These are phyloP conservation scores for Euplexia lucipara DNA, from an alignment of 2,888 invertebrate genomes.

Conservation along the genomic window DNA sequence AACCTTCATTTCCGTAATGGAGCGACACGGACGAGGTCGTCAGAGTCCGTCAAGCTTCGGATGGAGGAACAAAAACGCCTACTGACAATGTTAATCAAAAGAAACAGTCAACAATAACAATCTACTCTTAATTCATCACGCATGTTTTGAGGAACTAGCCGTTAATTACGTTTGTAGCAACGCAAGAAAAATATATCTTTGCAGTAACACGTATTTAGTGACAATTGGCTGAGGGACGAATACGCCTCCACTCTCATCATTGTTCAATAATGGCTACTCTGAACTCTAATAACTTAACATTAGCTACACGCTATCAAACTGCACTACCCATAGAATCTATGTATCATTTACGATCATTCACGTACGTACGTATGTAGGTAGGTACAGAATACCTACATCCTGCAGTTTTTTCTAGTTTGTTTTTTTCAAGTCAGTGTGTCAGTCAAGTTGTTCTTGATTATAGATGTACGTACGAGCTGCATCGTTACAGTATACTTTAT, in stretches of 20 bases:
- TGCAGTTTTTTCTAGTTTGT: conserved; percentile 39
- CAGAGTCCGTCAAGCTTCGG: conserved; percentile 46
- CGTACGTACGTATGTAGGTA: conserved; percentile 15
- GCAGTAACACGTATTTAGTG: conserved; percentile 51
- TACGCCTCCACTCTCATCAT: conserved; percentile 67
- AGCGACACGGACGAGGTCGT: conserved; percentile 65
- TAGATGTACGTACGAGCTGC: neutral
- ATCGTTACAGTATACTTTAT: conserved; percentile 22
- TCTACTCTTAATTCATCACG: conserved; percentile 50
- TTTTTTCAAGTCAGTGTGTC: conserved; percentile 51
- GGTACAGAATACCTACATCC: conserved; percentile 20
- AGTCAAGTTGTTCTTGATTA: conserved; percentile 37
- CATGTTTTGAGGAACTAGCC: conserved; percentile 37
- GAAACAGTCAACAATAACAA: conserved; percentile 51
- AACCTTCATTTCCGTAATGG: conserved; percentile 67
- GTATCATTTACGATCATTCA: conserved; percentile 39
- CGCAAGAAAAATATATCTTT: conserved; percentile 26
- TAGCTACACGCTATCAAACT: conserved; percentile 64
- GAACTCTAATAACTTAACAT: conserved; percentile 62
- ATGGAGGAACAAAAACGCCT: conserved; percentile 64
- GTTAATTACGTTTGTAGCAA: conserved; percentile 22
- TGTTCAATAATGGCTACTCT: conserved; percentile 62
- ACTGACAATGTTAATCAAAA: conserved; percentile 66
- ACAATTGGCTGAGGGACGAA: conserved; percentile 59
- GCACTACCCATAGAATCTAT: conserved; percentile 46